phyloP scores from a whole-genome alignment of 2,797 vertebrate species.

The Neosilurus hyrtlii region DNA sequence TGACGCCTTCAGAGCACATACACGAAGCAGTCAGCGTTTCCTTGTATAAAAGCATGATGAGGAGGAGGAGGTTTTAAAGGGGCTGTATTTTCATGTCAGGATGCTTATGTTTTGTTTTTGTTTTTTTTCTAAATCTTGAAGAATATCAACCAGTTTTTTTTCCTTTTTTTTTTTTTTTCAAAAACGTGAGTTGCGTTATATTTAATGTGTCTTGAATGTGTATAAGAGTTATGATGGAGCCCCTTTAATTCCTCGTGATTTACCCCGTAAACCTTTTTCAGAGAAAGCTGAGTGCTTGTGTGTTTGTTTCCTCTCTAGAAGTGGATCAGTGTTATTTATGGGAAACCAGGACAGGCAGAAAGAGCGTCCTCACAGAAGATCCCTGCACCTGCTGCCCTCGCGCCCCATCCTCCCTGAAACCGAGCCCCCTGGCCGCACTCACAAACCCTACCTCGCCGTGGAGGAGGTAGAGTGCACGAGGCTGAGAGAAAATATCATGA shows the following conservation, averaged over 20 bases:
- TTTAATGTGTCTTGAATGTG: no score
- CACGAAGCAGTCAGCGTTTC: background rate
- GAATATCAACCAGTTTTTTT: no score
- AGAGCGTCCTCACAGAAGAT: slow-evolving; percentile 62
- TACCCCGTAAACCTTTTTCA: no score
- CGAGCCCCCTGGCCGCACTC: slow-evolving; percentile 61
- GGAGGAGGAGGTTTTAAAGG: no score
- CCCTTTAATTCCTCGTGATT: no score
- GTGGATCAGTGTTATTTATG: slow-evolving; percentile 42
- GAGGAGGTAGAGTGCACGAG: slow-evolving; percentile 69
- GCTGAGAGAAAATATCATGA: no score
- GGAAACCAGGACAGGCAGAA: slow-evolving; percentile 57
- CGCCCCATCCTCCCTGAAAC: slow-evolving; percentile 55
- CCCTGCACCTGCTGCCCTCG: slow-evolving; percentile 69
- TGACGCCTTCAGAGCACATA: background rate
- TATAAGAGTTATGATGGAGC: no score
- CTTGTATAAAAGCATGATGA: background rate
- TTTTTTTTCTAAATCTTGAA: no score
- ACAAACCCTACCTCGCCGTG: slow-evolving; percentile 73
- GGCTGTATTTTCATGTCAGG: no score
- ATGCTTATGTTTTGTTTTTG: no score
- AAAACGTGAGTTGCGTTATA: no score
- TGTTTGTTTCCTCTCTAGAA: slow-evolving; percentile 13
- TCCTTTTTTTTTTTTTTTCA: background rate
- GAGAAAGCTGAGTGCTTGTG: no score